Evolutionary conservation across 2,797 vertebrate species (phyloP), one percentile per base, ranked within the genome.

Genomic region (Enteromius thamalakanensis): DNA sequence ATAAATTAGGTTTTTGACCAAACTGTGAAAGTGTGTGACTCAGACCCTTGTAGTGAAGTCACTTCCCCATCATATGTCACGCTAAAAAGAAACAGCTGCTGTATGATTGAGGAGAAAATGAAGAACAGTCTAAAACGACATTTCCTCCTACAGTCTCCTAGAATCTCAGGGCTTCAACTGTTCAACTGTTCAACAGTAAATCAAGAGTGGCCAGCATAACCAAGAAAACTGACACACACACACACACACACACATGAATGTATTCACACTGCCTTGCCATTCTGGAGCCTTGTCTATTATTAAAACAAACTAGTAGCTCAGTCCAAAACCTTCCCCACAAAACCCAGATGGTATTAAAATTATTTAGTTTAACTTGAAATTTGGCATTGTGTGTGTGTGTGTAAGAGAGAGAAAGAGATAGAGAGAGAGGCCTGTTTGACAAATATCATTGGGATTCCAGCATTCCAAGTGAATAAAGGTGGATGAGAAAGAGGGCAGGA

Each of bases 401-500:
- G 58, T 26, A 6, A 37, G 4, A 37, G 34, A 37, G 34, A 37
- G 34, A 37, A 1, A 26, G 26, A n/a, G 8, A 14, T 3, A 15
- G 14, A 42, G 40, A 10, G 9, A 10, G 9, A 10, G 9, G 37
- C 6, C 47, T 40, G 45, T 79, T 5, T 79, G 70, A 84, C 11
- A 60, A 55, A 76, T 60, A 67, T 17, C 47, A 68, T 70, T 42
- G 67, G 69, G 40, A 19, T 69, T 79, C 47, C 64, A 26, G 49
- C 77, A 79, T 69, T 79, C 47, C n/a, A 32, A 32, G 15, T 7
- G 23, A 47, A 65, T 12, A 77, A 60, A n/a, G 45, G n/a, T n/a
- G 76, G 23, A 60, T 23, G 62, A 34, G 37, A 68, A 68, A 34
- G 92, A 92, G 92, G 92, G 92, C 87, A 90, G 92, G 91, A 92